Evolutionary conservation across 2,888 invertebrate genomes (phyloP), one percentile per base, ranked within the genome.

Genomic region (Rhopalosiphum nymphaeae): DNA sequence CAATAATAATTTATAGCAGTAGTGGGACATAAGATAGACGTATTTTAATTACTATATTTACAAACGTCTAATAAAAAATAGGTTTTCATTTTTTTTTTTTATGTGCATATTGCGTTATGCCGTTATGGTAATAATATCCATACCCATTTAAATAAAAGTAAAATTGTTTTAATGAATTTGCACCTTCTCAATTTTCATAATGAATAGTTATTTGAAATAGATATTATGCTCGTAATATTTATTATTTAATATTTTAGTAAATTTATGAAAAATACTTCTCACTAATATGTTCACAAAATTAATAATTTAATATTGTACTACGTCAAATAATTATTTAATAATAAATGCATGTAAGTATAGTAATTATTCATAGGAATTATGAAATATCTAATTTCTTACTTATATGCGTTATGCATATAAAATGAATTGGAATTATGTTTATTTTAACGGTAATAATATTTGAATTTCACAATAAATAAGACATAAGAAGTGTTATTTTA

Each of bases 41-140:
- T 78, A 78, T 53, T 89, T 89, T 89, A 89, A 89, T 89, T 89
- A 57, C 57, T 89, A 78, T 78, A 78, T 49, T 91, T 78, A 91
- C 91, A 84, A 84, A 5, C 78, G n/a, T 36, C 36, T 36, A 21
- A 67, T 56, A 67, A n/a, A 61, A 90, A 67, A 67, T 90, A 67
- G 25, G 61, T 46, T 46, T n/a, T 90, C 44, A 46, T 90, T 61
- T 29, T 57, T 53, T 61, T 61, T 91, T 53, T 53, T 36, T 56
- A 10, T 56, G 56, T 42, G 42, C 29, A 5, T 36, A 42, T 88
- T 53, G 53, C 88, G 88, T 53, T 88, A 88, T 88, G 78, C 78
- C 1, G 36, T 78, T 78, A 78, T 36, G 21, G 36, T 36, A 78
- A 78, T 78, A 78, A 9, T 36, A 2, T 21, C 78, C 9, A 36